phyloP scores from a whole-genome alignment of 2,888 invertebrate genomes.

The Gastrophysa polygoni region DNA sequence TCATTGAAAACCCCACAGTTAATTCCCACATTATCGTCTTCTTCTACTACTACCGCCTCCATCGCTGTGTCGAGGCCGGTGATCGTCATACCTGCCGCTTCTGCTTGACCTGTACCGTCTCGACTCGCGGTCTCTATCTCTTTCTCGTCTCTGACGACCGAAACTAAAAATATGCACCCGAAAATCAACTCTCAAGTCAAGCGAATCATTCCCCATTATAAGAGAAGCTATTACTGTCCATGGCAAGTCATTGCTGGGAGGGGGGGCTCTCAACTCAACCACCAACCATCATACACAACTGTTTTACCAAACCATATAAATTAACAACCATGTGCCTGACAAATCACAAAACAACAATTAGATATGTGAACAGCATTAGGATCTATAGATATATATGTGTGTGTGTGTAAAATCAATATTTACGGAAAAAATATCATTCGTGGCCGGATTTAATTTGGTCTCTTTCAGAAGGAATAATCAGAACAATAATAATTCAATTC shows the following conservation, averaged over 20 bases:
- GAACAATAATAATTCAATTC: too few species aligned
- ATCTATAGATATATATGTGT: too few species aligned
- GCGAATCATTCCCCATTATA: constrained; percentile 28
- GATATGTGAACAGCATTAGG: constrained; percentile 21
- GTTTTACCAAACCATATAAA: constrained; percentile 59
- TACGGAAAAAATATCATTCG: neutral
- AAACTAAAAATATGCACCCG: constrained; percentile 53
- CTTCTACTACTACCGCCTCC: constrained; percentile 28
- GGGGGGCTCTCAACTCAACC: constrained; percentile 35
- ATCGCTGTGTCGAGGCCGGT: constrained; percentile 28
- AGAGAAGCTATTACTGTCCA: constrained; percentile 41
- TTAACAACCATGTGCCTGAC: constrained; percentile 59
- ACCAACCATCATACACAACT: constrained; percentile 54
- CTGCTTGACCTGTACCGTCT: constrained; percentile 41
- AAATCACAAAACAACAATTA: constrained; percentile 60
- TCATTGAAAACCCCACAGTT: neutral
- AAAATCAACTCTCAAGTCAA: constrained; percentile 38
- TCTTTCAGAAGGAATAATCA: neutral
- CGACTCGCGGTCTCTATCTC: constrained; percentile 52
- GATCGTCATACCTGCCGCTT: constrained; percentile 34
- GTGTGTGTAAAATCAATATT: neutral
- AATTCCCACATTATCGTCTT: constrained; percentile 10
- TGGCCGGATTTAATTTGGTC: neutral
- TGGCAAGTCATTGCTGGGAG: constrained; percentile 39
- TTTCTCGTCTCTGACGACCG: constrained; percentile 50